Evolutionary conservation across 2,888 invertebrate genomes (phyloP), one percentile per base, ranked within the genome.

Genomic region (Ommatoiulus sabulosus): DNA sequence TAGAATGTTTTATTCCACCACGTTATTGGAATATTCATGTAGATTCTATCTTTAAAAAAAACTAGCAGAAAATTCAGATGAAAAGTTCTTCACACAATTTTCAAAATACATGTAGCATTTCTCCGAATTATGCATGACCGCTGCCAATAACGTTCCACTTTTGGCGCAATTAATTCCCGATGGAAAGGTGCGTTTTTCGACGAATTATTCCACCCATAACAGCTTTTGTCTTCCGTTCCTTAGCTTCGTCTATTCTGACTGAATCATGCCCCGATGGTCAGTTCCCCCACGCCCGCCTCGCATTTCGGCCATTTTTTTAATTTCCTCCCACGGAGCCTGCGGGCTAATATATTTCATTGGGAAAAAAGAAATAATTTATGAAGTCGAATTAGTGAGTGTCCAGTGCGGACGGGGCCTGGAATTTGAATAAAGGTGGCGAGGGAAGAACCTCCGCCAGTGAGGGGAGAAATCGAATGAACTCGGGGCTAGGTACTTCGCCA

Each of bases 401-500:
- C 85, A 85, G 44, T 44, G 15, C 44, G 85, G 44, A 43, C 15
- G 15, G 84, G 44, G 17, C 44, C 44, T 44, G 44, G n/a, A 85
- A 85, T 85, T 44, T 85, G 46, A 85, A 85, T 85, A 85, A 85
- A 85, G 85, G 85, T 85, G 85, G 85, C 85, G 35, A 10, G 85
- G 20, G 85, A 80, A 35, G 80, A 8, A 6, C 72, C 72, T n/a
- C 24, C 24, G 63, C 63, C 4, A 72, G 8, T 85, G 85, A 46
- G 44, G 85, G 85, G 44, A 12, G 46, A 35, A 87, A 87, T 87
- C 17, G 52, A 87, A 87, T 87, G 87, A 87, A 87, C 48, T 87
- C 87, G 52, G 87, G 52, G 87, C 87, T 87, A 87, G 87, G 87
- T 87, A 87, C 87, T 87, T 87, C 48, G 87, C 87, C 87, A 87